Evolutionary conservation across 2,888 invertebrate species (phyloP).

Genomic region (Gymnosoma rotundatum): DNA sequence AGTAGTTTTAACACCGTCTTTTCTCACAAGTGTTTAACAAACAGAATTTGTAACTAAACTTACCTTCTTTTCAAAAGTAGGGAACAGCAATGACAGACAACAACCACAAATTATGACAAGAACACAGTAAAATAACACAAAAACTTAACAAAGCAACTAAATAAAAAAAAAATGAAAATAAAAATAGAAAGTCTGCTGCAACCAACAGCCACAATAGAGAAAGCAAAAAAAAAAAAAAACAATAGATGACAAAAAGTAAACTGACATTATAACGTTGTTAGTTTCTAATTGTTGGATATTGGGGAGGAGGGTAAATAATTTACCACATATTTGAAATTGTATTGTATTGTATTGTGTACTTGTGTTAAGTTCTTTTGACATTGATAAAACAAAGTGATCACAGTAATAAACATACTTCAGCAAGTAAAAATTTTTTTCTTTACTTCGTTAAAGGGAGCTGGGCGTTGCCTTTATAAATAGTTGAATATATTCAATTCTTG

Average conservation of each 20-base stretch:
- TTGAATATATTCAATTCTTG: constrained; percentile 9
- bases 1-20: not conserved
- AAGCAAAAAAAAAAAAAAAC: not conserved
- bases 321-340: not conserved
- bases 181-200: no score
- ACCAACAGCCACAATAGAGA: not conserved
- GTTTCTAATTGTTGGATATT: not conserved
- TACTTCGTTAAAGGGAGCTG: no score
- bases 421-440: not conserved
- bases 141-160: constrained; percentile 10
- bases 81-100: constrained; percentile 22
- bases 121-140: constrained; percentile 49
- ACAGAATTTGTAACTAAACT: not conserved
- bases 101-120: constrained; percentile 62
- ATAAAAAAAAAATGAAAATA: not conserved
- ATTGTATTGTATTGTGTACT: not conserved
- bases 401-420: not conserved
- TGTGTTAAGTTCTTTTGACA: constrained; percentile 45
- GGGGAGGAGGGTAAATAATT: no score
- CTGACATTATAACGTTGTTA: constrained; percentile 31
- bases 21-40: not conserved
- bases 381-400: constrained; percentile 33
- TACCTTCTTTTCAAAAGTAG: not conserved
- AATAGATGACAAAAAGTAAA: constrained; percentile 3
- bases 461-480: no score